Base-by-base conservation (phyloP, 1,140 invertebrate species). In the Notospermus geniculatus region DNA sequence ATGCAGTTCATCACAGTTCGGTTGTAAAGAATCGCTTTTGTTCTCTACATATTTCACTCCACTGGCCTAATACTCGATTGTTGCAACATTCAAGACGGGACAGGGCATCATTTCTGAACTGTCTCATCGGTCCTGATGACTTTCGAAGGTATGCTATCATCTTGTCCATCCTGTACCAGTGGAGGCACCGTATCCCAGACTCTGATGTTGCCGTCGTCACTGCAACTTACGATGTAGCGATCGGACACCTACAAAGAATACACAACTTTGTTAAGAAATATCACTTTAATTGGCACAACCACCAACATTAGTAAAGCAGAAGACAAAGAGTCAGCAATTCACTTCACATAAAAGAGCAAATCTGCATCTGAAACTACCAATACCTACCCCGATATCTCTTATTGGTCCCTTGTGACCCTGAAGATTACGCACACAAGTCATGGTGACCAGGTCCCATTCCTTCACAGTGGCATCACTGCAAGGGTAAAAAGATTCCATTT, bases 391-490 rank as follows among this genome's bases (percentile, higher is more conserved):
- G 7, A 66, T 27, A 28, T 66, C 62, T 7, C 43, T 58, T 5
- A 66, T 45, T 50, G 62, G 29, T 0, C 29, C 75, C 54, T 72
- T 73, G 61, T 78, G 76, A 50, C 76, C 76, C 50, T 72, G 66
- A 11, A 78, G 60, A 15, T 67, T 59, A 56, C 76, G 64, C 0
- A 78, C 69, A 72, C 75, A 74, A 19, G 75, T 77, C 75, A 78
- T 73, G 11, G 74, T 71, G 56, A 69, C 60, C 27, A 78, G 64
- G 56, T 78, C 75, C 75, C 75, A 78, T 57, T 78, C 76, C 29
- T 72, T 63, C 23, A 77, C 63, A 2, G 66, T 71, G 39, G 59
- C 57, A 66, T 78, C 76, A 61, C 76, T 78, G 66, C 22, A 63
- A 54, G 50, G 9, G 56, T n/a, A n/a, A n/a, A 25, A 63, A 69